Evolutionary conservation across 2,888 invertebrate genomes (phyloP).

Genomic region (Patella ulyssiponensis): DNA sequence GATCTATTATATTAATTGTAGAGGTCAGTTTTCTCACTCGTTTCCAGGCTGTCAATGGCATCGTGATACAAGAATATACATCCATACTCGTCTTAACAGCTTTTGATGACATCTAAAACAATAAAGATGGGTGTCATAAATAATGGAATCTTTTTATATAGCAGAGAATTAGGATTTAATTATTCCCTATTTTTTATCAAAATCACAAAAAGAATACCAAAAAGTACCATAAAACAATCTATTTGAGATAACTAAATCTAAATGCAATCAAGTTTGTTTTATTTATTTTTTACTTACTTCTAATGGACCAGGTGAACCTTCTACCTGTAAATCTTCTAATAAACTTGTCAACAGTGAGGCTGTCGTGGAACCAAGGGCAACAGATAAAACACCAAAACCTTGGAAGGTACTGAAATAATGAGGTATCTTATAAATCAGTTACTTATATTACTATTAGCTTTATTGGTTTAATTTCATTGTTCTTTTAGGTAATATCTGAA

Average conservation of each 20-base stretch:
- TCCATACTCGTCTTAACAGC: slow-evolving; percentile 41
- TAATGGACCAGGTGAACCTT: slow-evolving; percentile 67
- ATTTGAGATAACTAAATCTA: no score
- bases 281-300: slow-evolving; percentile 24
- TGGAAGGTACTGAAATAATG: slow-evolving; percentile 78
- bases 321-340: slow-evolving; percentile 84
- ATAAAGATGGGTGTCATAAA: not conserved
- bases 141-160: no score
- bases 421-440: no score
- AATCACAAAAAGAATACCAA: no score
- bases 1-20: slow-evolving; percentile 83
- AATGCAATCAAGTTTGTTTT: no score
- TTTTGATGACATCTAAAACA: not conserved
- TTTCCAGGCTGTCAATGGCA: slow-evolving; percentile 66
- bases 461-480: no score
- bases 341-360: slow-evolving; percentile 83
- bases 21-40: slow-evolving; percentile 81
- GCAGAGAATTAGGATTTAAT: no score
- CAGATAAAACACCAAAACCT: slow-evolving; percentile 90
- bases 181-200: no score
- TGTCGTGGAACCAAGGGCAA: slow-evolving; percentile 88
- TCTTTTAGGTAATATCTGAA: no score
- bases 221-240: no score
- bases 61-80: slow-evolving; percentile 44
- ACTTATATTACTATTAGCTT: no score